Base-by-base conservation (phyloP, 1,140 invertebrate species). In the Drosophila orosa region DNA sequence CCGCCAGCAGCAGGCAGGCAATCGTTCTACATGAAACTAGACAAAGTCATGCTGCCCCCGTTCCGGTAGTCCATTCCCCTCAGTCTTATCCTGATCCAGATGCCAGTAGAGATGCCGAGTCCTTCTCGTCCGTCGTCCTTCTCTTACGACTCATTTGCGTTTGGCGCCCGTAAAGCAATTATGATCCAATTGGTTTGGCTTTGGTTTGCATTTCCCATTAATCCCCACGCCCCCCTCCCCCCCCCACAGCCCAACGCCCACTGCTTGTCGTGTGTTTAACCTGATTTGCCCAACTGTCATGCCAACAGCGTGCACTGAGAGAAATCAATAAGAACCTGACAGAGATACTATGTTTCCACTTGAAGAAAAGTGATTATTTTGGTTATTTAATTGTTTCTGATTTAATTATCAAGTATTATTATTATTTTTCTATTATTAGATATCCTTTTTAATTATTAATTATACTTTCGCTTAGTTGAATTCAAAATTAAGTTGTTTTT, bases 161-260 rank as follows among this genome's bases (percentile, higher is more conserved):
- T 81, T 86, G 82, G 82, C 58, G 82, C 76, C 69, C 83, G 74
- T 85, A 86, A 87, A 87, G 83, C 83, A 87, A 86, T 86, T 86
- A 86, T 87, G 83, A 86, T 84, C 83, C 83, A 86, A 86, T 87
- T 86, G 82, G 78, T 73, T 80, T 77, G 73, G 67, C 79, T 82
- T 77, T 74, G 74, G 78, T 73, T 76, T 86, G 69, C 77, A 79
- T 68, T 54, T 55, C 45, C 59, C 39, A 40, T 39, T 33, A 31
- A 40, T 29, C 31, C 35, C 31, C 35, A 39, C 68, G 17, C 35
- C 54, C 13, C 22, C 40, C 8, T 10, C 0, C 19, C 13, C 42
- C 9, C 24, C 19, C 40, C 45, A 37, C 25, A 22, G 10, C 42
- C 33, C 33, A 35, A 12, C 25, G 22, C 33, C 31, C 25, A 29